Evolutionary conservation across 37 sponge, comb jelly and placozoan genomes (phyloP).

Genomic region (Cliona cf. orientalis): DNA sequence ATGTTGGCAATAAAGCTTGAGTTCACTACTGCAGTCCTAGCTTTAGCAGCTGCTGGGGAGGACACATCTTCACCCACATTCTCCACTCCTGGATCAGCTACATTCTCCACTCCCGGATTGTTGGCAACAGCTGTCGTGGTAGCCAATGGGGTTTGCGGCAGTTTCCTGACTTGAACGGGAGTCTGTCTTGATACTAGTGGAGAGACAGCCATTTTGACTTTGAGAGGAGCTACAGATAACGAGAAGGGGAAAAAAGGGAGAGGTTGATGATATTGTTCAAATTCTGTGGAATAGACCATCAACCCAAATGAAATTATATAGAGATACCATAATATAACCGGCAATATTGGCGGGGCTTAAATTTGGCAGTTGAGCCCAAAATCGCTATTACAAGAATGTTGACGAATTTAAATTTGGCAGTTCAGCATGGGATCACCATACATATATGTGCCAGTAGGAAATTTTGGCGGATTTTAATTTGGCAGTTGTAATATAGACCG

Average conservation of each 20-base stretch:
- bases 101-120: background rate
- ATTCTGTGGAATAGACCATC: too few species aligned
- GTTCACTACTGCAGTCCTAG: constrained; percentile 1
- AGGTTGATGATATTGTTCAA: too few species aligned
- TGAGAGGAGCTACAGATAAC: constrained; percentile 16
- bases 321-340: too few species aligned
- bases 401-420: too few species aligned
- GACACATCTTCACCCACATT: constrained; percentile 12
- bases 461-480: too few species aligned
- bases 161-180: background rate
- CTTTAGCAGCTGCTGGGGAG: constrained; percentile 33
- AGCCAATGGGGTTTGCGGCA: background rate
- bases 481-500: too few species aligned
- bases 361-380: too few species aligned
- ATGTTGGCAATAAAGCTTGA: background rate
- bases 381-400: too few species aligned
- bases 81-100: background rate
- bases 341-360: too few species aligned
- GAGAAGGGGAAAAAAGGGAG: constrained; percentile 25
- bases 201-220: background rate
- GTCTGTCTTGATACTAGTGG: background rate
- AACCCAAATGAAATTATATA: too few species aligned
- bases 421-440: too few species aligned
- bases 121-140: background rate
- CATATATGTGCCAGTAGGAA: too few species aligned